phyloP scores from a whole-genome alignment of 2,888 invertebrate species.

The Dasypolia templi region DNA sequence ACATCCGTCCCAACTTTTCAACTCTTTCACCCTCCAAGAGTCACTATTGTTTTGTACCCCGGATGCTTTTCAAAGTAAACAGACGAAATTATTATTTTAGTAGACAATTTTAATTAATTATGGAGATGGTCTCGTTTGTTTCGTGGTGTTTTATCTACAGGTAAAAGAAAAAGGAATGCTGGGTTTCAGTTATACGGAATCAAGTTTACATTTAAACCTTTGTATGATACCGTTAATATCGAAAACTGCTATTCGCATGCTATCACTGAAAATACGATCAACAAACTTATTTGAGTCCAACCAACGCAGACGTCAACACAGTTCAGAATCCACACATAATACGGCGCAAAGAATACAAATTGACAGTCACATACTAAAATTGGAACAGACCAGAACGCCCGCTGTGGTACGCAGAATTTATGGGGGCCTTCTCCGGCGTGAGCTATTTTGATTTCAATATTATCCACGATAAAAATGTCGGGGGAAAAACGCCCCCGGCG shows the following conservation, averaged over 20 bases:
- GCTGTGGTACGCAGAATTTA: slow-evolving; percentile 67
- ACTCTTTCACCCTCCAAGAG: slow-evolving; percentile 70
- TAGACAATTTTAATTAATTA: slow-evolving; percentile 37
- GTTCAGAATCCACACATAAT: slow-evolving; percentile 23
- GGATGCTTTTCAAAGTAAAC: slow-evolving; percentile 60
- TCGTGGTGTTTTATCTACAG: not conserved
- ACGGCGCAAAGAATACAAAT: slow-evolving; percentile 47
- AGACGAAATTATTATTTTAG: slow-evolving; percentile 34
- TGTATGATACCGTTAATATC: not conserved
- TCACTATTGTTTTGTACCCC: slow-evolving; percentile 75
- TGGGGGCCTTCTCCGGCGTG: slow-evolving; percentile 56
- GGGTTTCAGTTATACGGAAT: not conserved
- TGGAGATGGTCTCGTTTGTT: not conserved
- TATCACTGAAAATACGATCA: not conserved
- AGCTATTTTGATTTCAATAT: slow-evolving; percentile 73
- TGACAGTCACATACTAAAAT: slow-evolving; percentile 61
- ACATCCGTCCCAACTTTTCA: slow-evolving; percentile 80
- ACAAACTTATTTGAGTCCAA: not conserved
- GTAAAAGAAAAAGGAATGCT: not conserved
- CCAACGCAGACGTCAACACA: slow-evolving; percentile 30
- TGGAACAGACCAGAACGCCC: slow-evolving; percentile 57
- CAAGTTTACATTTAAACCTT: too few relatives aligned
- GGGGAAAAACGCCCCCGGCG: slow-evolving; percentile 56
- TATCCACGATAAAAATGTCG: slow-evolving; percentile 69
- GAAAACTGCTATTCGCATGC: not conserved